Conservation (phyloP, 1,140 invertebrate genomes). For the Leptinotarsa lineolata region DNA sequence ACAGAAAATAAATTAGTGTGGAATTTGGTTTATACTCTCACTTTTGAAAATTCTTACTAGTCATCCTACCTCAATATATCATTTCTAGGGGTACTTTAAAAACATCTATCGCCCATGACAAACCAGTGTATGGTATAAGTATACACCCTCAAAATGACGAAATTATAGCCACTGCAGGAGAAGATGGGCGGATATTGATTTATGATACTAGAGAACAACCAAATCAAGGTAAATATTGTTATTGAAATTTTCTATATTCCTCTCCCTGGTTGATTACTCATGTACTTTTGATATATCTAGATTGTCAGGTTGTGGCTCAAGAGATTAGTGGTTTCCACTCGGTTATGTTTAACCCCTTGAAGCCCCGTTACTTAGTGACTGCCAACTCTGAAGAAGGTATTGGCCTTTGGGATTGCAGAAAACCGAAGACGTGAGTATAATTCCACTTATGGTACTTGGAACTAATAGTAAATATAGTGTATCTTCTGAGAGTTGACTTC, state of each 20-base stretch:
- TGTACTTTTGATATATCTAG: constrained; percentile 48
- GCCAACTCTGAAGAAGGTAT: constrained; percentile 89
- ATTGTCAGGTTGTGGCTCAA: constrained; percentile 69
- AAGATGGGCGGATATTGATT: constrained; percentile 84
- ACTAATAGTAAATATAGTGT: too few relatives aligned
- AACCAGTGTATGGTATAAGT: constrained; percentile 87
- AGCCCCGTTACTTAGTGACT: constrained; percentile 79
- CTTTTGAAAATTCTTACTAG: too few relatives aligned
- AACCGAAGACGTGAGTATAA: constrained; percentile 74
- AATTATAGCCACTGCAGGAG: constrained; percentile 86
- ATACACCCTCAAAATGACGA: constrained; percentile 82
- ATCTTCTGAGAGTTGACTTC: too few relatives aligned
- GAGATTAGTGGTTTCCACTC: constrained; percentile 81
- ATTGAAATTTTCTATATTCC: too few relatives aligned
- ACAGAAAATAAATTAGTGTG: too few relatives aligned
- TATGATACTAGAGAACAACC: constrained; percentile 79
- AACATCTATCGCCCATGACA: constrained; percentile 81
- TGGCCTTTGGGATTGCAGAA: constrained; percentile 85
- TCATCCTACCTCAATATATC: background rate
- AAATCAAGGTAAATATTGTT: constrained; percentile 56
- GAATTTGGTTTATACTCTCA: too few relatives aligned
- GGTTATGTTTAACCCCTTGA: constrained; percentile 87
- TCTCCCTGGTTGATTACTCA: background rate
- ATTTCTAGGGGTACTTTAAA: constrained; percentile 68
- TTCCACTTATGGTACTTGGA: background rate